A percentile compares a stretch with the other conserved stretches of the same genome.
phyloP scores from a whole-genome alignment of 2,888 invertebrate species.

The Hydropsyche betteni region DNA sequence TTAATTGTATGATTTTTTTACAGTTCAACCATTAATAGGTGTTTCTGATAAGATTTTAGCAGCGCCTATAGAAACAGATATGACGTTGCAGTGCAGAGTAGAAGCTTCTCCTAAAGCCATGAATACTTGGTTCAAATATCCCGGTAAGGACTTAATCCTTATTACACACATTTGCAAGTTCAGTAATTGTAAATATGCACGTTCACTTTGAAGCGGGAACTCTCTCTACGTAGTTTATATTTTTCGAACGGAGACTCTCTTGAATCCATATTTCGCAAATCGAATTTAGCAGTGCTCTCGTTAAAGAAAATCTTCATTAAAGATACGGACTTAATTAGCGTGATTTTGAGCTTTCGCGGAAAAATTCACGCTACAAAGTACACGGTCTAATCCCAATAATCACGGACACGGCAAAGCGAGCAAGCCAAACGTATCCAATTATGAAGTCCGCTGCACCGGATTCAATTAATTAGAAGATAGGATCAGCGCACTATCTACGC shows the following conservation, averaged over 20 bases:
- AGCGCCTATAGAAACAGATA: conserved; percentile 81
- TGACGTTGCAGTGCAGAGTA: conserved; percentile 83
- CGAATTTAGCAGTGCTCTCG: no score
- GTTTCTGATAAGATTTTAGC: conserved; percentile 84
- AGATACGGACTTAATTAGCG: not conserved
- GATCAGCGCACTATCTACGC: conserved; percentile 31
- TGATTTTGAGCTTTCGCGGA: not conserved
- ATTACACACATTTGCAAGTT: no score
- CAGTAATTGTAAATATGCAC: no score
- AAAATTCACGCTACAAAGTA: not conserved
- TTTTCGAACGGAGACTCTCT: no score
- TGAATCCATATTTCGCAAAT: no score
- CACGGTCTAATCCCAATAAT: conserved; percentile 21
- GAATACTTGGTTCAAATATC: conserved; percentile 73
- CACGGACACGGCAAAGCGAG: not conserved
- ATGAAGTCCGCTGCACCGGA: conserved; percentile 42
- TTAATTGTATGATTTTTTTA: not conserved
- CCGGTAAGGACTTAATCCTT: conserved; percentile 40
- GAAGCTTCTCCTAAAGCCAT: conserved; percentile 88
- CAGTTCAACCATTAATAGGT: conserved; percentile 86
- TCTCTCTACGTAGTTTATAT: no score
- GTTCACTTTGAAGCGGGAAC: no score
- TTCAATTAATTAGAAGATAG: conserved; percentile 44
- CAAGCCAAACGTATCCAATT: conserved; percentile 38
- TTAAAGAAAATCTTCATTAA: not conserved